These are phyloP conservation scores for Scyliorhinus canicula DNA, from an alignment of 2,797 vertebrate species.

Conservation along the genomic window DNA sequence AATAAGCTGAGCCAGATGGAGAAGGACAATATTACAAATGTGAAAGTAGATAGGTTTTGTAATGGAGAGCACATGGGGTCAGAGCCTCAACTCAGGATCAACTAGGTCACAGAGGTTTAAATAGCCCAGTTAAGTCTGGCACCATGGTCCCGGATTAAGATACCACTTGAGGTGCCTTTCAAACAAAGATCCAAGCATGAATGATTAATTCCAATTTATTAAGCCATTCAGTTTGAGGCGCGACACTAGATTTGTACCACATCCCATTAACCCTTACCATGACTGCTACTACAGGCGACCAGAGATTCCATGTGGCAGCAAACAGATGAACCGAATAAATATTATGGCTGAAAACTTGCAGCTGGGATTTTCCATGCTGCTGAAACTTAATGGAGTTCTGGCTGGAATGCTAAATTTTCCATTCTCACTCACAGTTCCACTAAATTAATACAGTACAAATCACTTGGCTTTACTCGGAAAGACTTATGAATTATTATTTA, in stretches of 20 bases:
- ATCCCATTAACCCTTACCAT: background rate
- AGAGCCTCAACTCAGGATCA: background rate
- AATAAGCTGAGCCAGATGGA: background rate
- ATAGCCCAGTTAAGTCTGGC: background rate
- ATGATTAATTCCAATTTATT: background rate
- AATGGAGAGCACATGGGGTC: background rate
- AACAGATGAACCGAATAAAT: background rate
- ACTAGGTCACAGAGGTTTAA: background rate
- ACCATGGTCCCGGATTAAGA: background rate
- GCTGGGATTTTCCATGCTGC: too few relatives aligned
- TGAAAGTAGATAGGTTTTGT: background rate
- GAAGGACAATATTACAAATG: background rate
- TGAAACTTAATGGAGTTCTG: too few relatives aligned
- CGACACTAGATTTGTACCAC: background rate
- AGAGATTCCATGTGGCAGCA: background rate
- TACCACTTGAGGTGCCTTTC: background rate
- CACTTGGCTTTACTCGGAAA: background rate
- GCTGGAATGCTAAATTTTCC: too few relatives aligned
- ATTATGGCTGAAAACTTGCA: too few relatives aligned
- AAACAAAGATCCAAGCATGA: background rate
- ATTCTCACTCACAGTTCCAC: background rate
- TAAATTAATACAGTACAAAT: background rate
- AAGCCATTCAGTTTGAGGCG: background rate
- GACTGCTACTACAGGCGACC: too few relatives aligned
- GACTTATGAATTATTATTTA: background rate